Evolutionary conservation across 2,888 invertebrate species (phyloP).

Genomic region (Euspilapteryx auroguttella): DNA sequence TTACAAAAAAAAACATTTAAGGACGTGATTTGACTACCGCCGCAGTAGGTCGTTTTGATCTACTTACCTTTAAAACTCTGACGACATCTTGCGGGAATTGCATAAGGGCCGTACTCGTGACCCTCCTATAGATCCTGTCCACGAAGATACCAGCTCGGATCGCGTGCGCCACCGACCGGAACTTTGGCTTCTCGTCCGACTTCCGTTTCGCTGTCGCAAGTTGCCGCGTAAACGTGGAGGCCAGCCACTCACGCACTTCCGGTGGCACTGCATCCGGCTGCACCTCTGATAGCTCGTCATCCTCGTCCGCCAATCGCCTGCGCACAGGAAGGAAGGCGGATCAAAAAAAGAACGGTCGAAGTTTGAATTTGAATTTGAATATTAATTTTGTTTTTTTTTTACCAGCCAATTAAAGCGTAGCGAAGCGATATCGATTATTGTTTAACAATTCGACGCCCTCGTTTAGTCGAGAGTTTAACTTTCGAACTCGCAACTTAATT

Average conservation of each 20-base stretch:
- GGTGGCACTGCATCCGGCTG: slow-evolving; percentile 96
- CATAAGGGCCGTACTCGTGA: slow-evolving; percentile 76
- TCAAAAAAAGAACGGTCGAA: too few relatives aligned
- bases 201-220: slow-evolving; percentile 76
- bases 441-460: too few relatives aligned
- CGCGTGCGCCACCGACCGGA: slow-evolving; percentile 94
- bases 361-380: too few relatives aligned
- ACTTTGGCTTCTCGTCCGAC: slow-evolving; percentile 83
- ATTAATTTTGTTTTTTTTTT: too few relatives aligned
- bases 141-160: slow-evolving; percentile 96
- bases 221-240: slow-evolving; percentile 93
- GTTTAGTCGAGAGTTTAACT: too few relatives aligned
- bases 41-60: too few relatives aligned
- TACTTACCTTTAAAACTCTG: slow-evolving; percentile 86
- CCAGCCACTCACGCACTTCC: slow-evolving; percentile 95
- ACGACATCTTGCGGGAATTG: slow-evolving; percentile 88
- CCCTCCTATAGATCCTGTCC: slow-evolving; percentile 87
- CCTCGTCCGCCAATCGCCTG: slow-evolving; percentile 85
- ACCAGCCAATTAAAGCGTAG: too few relatives aligned
- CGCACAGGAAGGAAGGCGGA: too few relatives aligned
- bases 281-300: slow-evolving; percentile 94
- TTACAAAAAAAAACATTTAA: too few relatives aligned
- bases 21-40: too few relatives aligned
- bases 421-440: too few relatives aligned
- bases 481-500: too few relatives aligned